Base-by-base conservation (phyloP, 2,888 invertebrate genomes). In the Dione vanillae region DNA sequence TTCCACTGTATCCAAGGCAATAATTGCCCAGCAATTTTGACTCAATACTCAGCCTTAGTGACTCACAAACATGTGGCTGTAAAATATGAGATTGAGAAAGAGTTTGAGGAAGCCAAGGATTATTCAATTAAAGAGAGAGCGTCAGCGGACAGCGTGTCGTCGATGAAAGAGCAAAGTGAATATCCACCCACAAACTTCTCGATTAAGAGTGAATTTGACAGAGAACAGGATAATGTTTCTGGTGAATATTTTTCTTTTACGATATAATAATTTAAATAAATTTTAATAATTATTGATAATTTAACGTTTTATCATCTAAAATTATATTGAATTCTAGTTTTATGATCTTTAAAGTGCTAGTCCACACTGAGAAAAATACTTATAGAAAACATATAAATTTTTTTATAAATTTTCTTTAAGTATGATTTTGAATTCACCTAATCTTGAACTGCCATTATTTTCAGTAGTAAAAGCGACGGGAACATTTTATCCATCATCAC, bases 391-490 rank as follows among this genome's bases (percentile, higher is more conserved):
- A n/a, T n/a, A n/a, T n/a, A n/a, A n/a, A n/a, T n/a, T n/a, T n/a
- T n/a, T n/a, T n/a, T n/a, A n/a, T n/a, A n/a, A n/a, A n/a, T n/a
- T n/a, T n/a, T n/a, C n/a, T n/a, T n/a, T 27, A 27, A 27, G 5
- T 3, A 27, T 27, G 5, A 5, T 27, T 2, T 35, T 10, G 45
- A 45, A 61, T 35, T 27, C n/a, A 27, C 27, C n/a, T 70, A 72
- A 72, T 70, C 70, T 67, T 67, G 67, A 78, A 75, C 73, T 75
- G 76, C 76, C 77, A 82, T 88, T 91, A 71, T 83, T 96, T 96
- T 94, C 95, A 97, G 96, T 97, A 95, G 97, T 98, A 94, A 97
- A 97, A 96, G 97, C 97, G 91, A 96, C 97, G 84, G 97, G 98
- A 90, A 97, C 97, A 89, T 98, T 97, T 94, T 97, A 97, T 93